These are phyloP conservation scores for Coptodon bakossiorum DNA, from an alignment of 2,113 vertebrate species.

Conservation along the genomic window DNA sequence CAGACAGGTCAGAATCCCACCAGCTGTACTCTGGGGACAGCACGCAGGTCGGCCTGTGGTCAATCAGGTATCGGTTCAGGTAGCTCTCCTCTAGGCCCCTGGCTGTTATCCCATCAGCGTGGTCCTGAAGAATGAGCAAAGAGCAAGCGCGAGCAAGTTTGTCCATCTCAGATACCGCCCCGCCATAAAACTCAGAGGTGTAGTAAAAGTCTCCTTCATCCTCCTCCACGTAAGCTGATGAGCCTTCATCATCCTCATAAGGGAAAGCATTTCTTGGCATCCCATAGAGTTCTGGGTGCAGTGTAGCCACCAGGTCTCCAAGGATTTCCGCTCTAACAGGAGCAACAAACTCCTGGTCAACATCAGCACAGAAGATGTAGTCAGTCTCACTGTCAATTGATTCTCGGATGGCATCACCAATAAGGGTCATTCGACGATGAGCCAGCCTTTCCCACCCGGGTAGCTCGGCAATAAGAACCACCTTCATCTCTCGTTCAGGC, in stretches of 20 bases:
- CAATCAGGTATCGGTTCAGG: conserved; percentile 72
- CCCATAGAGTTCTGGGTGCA: conserved; percentile 66
- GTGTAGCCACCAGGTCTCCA: conserved; percentile 62
- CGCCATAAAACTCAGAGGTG: conserved; percentile 72
- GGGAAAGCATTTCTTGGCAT: conserved; percentile 38
- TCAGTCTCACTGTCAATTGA: conserved; percentile 48
- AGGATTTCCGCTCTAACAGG: conserved; percentile 70
- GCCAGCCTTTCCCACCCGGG: conserved; percentile 64
- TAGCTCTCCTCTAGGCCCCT: conserved; percentile 73
- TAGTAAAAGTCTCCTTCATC: conserved; percentile 75
- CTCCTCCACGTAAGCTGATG: conserved; percentile 54
- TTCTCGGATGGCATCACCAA: conserved; percentile 49
- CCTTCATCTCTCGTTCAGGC: conserved; percentile 45
- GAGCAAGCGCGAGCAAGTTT: conserved; percentile 58
- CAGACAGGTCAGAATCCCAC: conserved; percentile 55
- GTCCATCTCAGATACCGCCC: conserved; percentile 58
- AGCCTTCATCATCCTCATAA: conserved; percentile 55
- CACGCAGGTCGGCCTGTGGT: conserved; percentile 64
- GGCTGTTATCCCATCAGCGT: conserved; percentile 48
- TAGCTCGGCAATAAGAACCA: conserved; percentile 60
- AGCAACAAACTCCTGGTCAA: conserved; percentile 70
- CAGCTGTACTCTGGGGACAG: conserved; percentile 78
- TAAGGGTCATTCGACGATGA: conserved; percentile 55
- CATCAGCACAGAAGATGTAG: conserved; percentile 71
- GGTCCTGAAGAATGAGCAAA: conserved; percentile 66